These are phyloP conservation scores for Hydractinia echinata DNA, from an alignment of 30 jellyfish, hydroid and myxozoan species.

Conservation along the genomic window DNA sequence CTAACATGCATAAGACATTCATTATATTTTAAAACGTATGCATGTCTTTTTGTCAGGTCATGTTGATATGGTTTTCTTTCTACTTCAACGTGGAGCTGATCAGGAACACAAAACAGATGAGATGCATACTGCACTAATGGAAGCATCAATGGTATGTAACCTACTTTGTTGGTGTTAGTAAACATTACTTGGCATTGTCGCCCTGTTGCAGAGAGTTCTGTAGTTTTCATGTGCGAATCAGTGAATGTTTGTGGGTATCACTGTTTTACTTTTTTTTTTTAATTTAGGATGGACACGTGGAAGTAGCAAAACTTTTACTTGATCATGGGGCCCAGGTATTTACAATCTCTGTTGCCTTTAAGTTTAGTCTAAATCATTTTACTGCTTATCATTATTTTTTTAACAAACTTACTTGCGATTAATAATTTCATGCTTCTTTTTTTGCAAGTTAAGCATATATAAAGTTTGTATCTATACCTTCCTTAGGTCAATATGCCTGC, in stretches of 20 bases:
- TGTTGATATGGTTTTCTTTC: constrained; percentile 85
- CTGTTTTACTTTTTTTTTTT: background rate
- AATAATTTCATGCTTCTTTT: background rate
- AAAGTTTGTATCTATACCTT: background rate
- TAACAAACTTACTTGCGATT: background rate
- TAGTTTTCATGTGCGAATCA: background rate
- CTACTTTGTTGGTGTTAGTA: background rate
- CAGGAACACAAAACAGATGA: constrained; percentile 98
- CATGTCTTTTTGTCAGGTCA: constrained; percentile 47
- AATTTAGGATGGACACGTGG: constrained; percentile 95
- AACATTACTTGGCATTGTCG: background rate
- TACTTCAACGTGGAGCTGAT: constrained; percentile 93
- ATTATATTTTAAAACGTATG: background rate
- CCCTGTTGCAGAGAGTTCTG: background rate
- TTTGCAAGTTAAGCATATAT: background rate
- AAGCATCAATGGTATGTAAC: constrained; percentile 82
- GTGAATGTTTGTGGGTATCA: background rate
- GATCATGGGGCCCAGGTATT: constrained; percentile 97
- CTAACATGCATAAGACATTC: background rate
- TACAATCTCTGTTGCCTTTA: background rate
- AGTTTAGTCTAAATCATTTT: background rate
- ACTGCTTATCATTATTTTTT: no score
- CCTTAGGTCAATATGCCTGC: constrained; percentile 97
- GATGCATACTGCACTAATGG: constrained; percentile 98
- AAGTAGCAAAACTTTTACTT: constrained; percentile 82